Evolutionary conservation across 2,888 invertebrate genomes (phyloP), one percentile per base, ranked within the genome.

Genomic region (Torymus tubicola): DNA sequence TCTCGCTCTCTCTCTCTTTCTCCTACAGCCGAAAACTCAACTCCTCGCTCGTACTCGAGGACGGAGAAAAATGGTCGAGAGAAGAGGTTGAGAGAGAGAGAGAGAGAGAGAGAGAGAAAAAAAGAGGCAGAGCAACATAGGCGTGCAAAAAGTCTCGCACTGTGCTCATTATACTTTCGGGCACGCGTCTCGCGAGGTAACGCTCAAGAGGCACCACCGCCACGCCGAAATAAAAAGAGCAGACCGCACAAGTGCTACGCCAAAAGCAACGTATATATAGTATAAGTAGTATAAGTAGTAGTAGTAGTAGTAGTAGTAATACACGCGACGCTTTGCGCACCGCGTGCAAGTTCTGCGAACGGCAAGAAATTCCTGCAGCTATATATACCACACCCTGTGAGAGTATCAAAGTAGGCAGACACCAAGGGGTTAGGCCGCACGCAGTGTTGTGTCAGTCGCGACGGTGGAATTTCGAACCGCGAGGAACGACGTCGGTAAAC

Each of bases 101-200:
- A 21, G 5, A 42, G 5, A 64, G 1, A 42, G 8, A 18, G 10
- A 60, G 52, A 55, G 55, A 24, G 5, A 57, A 50, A 64, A 50
- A 64, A 64, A 24, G 14, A 21, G 5, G 18, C 12, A 64, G 1
- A 42, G 8, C 42, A 64, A 55, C 14, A n/a, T 1, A 57, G 16
- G 2, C 12, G 16, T 21, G 13, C n/a, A 16, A 58, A 70, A 70
- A 42, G 31, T 12, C 24, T 52, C 55, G 31, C 58, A 10, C 12
- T 13, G 52, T 60, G 18, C 65, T 71, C 67, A 63, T 73, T 78
- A 68, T 68, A 72, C 68, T 78, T 72, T 71, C 72, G 8, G 50
- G 53, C 70, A 65, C 64, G 58, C 31, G 16, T 55, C 57, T 64
- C 50, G 31, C 65, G 42, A 42, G 42, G 8, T 8, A 42, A 31